Conservation (phyloP, 2,888 invertebrate species). For the Dexiosoma caninum region DNA sequence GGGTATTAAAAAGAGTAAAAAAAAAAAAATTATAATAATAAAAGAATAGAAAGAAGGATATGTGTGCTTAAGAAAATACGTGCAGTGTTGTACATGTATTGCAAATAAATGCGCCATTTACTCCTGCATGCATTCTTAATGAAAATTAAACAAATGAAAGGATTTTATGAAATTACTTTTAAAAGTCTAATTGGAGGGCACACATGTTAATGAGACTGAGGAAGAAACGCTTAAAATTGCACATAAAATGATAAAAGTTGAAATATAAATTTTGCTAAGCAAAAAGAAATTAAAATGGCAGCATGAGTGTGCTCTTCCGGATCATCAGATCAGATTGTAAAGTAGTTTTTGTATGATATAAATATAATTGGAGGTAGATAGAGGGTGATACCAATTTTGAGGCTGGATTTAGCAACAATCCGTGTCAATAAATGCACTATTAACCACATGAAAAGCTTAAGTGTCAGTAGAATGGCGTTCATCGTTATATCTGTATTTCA, state of each 20-base stretch:
- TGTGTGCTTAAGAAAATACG: constrained; percentile 40
- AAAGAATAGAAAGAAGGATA: constrained; percentile 12
- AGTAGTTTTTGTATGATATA: too few species aligned
- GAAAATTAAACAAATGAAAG: constrained; percentile 55
- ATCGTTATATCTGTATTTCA: too few species aligned
- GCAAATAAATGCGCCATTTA: background rate
- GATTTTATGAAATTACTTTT: constrained; percentile 55
- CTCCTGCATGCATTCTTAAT: constrained; percentile 47
- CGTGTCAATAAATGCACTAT: too few species aligned
- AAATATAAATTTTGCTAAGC: too few species aligned
- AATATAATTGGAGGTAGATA: too few species aligned
- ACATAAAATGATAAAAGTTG: background rate
- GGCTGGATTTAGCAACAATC: too few species aligned
- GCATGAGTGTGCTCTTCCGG: too few species aligned
- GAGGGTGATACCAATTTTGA: too few species aligned
- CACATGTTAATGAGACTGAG: constrained; percentile 58
- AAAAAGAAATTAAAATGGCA: too few species aligned
- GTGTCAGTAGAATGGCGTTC: too few species aligned
- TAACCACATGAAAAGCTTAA: too few species aligned
- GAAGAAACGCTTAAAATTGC: background rate
- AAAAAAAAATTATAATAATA: constrained; percentile 32
- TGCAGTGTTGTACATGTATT: background rate
- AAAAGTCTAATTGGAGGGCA: constrained; percentile 54
- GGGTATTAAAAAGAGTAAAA: background rate
- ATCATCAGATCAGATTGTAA: too few species aligned